These are phyloP conservation scores for Maccullochella peelii DNA, from an alignment of 2,113 vertebrate genomes.

Conservation along the genomic window DNA sequence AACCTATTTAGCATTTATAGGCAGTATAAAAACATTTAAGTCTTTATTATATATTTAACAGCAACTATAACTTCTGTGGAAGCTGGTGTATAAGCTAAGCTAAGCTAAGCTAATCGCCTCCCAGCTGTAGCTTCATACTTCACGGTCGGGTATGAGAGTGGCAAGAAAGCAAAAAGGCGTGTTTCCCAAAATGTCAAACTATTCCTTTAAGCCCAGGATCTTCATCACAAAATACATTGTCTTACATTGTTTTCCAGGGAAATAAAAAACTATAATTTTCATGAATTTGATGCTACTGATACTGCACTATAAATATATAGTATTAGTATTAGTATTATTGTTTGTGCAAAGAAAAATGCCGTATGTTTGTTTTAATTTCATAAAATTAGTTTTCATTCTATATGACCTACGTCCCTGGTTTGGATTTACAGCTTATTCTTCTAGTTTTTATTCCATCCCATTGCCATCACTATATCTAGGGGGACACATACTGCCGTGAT, in stretches of 20 bases:
- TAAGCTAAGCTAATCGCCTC: too few species aligned
- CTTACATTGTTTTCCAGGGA: background rate
- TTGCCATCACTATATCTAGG: constrained; percentile 4
- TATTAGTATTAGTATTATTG: too few species aligned
- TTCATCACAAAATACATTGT: background rate
- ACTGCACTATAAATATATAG: background rate
- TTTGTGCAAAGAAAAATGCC: background rate
- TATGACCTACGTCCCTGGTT: background rate
- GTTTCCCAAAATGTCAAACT: background rate
- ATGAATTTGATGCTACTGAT: background rate
- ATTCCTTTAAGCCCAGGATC: background rate
- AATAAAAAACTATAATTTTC: too few species aligned
- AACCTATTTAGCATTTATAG: too few species aligned
- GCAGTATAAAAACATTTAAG: too few species aligned
- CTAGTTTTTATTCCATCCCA: background rate
- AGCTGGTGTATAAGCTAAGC: too few species aligned
- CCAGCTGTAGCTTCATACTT: too few species aligned
- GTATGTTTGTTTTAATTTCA: background rate
- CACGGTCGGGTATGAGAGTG: too few species aligned
- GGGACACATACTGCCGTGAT: background rate
- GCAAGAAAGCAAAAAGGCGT: too few species aligned
- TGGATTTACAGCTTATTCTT: background rate
- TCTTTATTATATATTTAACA: too few species aligned
- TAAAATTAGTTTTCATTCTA: background rate
- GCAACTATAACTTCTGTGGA: too few species aligned